These are phyloP conservation scores for Glaucopsyche alexis DNA, from an alignment of 2,888 invertebrate species.

Conservation along the genomic window DNA sequence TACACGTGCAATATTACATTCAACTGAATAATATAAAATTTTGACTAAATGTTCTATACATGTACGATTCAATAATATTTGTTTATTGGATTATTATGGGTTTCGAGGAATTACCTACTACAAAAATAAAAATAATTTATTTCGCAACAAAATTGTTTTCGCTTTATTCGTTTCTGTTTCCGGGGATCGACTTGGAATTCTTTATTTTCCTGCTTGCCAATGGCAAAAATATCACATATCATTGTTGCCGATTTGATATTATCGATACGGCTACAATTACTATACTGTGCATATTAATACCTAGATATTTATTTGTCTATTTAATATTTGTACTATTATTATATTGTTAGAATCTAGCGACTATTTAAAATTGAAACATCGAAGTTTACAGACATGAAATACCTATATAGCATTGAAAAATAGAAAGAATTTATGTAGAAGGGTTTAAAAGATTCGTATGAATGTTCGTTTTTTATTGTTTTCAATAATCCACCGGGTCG, in stretches of 20 bases:
- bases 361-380: too few species aligned
- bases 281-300: neutral
- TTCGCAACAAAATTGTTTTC: neutral
- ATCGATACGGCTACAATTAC: neutral
- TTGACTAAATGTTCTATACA: neutral
- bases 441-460: neutral
- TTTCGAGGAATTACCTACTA: neutral
- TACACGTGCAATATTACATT: neutral
- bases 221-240: neutral
- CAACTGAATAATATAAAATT: neutral
- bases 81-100: neutral
- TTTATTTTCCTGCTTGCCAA: neutral
- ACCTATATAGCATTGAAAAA: too few species aligned
- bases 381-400: too few species aligned
- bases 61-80: neutral
- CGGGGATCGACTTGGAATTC: neutral
- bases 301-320: neutral
- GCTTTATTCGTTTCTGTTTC: neutral
- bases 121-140: neutral
- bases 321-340: too few species aligned
- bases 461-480: neutral
- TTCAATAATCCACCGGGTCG: neutral
- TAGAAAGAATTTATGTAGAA: too few species aligned
- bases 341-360: too few species aligned
- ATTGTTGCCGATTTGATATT: neutral